Conservation (phyloP, 2,888 invertebrate species). For the Serrognathus titanus region DNA sequence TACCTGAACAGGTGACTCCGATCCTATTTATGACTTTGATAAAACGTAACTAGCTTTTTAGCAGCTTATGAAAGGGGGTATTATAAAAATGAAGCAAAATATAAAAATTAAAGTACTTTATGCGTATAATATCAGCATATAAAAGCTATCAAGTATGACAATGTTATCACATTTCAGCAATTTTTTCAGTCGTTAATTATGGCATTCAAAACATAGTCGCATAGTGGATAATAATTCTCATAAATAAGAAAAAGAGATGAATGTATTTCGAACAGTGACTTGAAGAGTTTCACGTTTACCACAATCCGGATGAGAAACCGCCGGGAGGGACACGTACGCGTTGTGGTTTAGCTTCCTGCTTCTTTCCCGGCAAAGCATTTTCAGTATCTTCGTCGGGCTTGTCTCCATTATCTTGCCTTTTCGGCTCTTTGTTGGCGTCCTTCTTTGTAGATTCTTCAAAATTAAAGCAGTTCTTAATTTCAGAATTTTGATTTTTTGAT, state of each 20-base stretch:
- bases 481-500: constrained; percentile 5
- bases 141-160: no score
- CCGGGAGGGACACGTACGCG: constrained; percentile 38
- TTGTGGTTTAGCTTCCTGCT: constrained; percentile 12
- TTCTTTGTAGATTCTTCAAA: constrained; percentile 8
- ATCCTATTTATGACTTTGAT: no score
- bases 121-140: neutral
- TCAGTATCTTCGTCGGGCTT: constrained; percentile 6
- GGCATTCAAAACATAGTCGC: neutral
- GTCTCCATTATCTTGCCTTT: constrained; percentile 7
- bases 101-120: neutral
- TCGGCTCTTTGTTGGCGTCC: neutral
- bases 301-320: constrained; percentile 38
- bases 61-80: neutral
- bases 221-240: no score
- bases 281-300: constrained; percentile 25
- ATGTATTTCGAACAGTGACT: constrained; percentile 6
- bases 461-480: constrained; percentile 10
- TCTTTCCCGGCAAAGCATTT: constrained; percentile 10
- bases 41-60: no score
- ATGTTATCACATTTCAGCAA: no score
- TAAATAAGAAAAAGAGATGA: no score
- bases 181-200: neutral
- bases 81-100: neutral
- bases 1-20: no score